These are phyloP conservation scores for Crotalus tigris DNA, from an alignment of 2,113 vertebrate genomes.

Conservation along the genomic window DNA sequence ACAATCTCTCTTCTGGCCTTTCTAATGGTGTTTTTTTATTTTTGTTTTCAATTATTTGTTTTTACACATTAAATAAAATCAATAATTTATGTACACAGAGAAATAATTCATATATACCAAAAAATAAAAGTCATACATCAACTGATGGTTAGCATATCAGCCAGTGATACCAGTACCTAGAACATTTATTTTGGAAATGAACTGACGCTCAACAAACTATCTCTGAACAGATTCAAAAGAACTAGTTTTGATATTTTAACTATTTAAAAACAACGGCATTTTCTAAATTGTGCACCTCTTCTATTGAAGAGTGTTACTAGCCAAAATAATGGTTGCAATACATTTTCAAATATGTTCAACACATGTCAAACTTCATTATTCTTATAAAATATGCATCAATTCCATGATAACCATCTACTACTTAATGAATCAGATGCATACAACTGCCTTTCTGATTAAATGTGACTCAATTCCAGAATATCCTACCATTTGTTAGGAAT, in stretches of 20 bases:
- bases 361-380: conserved; percentile 16
- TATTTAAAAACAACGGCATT: neutral
- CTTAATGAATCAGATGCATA: conserved; percentile 31
- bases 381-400: conserved; percentile 28
- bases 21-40: neutral
- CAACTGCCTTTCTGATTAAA: conserved; percentile 40
- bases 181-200: neutral
- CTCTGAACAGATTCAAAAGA: neutral
- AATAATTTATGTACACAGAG: conserved; percentile 6
- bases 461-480: conserved; percentile 17
- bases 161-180: neutral
- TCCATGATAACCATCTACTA: conserved; percentile 11
- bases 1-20: rapidly evolving
- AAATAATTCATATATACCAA: conserved; percentile 17
- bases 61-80: conserved; percentile 7
- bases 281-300: neutral
- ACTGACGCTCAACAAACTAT: neutral
- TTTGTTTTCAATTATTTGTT: neutral
- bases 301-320: neutral
- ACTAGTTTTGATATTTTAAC: neutral
- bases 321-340: neutral
- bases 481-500: conserved; percentile 32
- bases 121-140: neutral
- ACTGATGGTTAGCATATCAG: neutral
- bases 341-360: neutral